These are phyloP conservation scores for Hoplodrina ambigua DNA, from an alignment of 2,888 invertebrate genomes.

Conservation along the genomic window DNA sequence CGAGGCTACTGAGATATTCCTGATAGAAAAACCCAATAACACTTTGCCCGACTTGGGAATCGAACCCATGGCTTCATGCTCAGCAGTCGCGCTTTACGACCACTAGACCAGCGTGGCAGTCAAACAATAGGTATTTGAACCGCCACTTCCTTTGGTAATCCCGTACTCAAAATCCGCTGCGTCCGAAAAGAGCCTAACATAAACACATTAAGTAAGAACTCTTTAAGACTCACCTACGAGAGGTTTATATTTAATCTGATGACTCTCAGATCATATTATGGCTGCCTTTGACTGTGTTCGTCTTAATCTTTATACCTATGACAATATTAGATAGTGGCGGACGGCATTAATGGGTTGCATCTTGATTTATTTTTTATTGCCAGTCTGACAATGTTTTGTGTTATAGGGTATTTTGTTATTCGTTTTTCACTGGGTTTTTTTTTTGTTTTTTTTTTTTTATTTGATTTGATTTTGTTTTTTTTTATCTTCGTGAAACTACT, in stretches of 20 bases:
- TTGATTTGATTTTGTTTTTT: too few relatives aligned
- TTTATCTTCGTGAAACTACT: neutral
- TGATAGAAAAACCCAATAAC: too few relatives aligned
- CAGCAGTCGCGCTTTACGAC: too few relatives aligned
- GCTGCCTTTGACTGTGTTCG: slow-evolving; percentile 64
- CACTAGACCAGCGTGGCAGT: too few relatives aligned
- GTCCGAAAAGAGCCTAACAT: slow-evolving; percentile 13
- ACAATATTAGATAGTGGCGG: slow-evolving; percentile 48
- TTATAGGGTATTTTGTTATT: too few relatives aligned
- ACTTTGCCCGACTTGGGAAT: too few relatives aligned
- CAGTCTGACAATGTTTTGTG: too few relatives aligned
- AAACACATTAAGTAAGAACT: slow-evolving; percentile 62
- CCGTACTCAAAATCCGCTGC: slow-evolving; percentile 12
- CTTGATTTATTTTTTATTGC: slow-evolving; percentile 13
- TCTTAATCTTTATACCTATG: slow-evolving; percentile 63
- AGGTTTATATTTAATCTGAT: slow-evolving; percentile 67
- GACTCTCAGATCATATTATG: slow-evolving; percentile 69
- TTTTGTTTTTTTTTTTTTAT: too few relatives aligned
- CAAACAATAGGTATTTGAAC: too few relatives aligned
- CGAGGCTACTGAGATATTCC: too few relatives aligned
- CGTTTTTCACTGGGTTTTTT: too few relatives aligned
- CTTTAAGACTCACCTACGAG: slow-evolving; percentile 53
- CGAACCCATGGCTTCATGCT: too few relatives aligned
- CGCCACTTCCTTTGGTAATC: neutral
- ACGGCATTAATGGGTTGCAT: slow-evolving; percentile 43